A percentile compares a stretch with the other conserved stretches of the same genome.
Conservation (phyloP, 2,113 vertebrate species). For the Ramphastos sulfuratus region DNA sequence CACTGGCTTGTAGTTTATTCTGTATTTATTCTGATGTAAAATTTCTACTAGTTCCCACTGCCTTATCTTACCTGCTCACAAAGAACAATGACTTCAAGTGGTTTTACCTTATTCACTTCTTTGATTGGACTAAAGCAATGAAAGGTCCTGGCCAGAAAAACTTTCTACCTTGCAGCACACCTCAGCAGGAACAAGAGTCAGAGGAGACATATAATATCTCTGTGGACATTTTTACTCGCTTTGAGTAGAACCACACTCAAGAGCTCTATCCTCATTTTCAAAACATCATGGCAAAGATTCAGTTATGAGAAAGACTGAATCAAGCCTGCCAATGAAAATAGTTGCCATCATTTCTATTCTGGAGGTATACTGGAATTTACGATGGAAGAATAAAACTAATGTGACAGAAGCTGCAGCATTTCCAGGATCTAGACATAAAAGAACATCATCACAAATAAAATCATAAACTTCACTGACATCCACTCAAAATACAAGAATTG, state of each 20-base stretch:
- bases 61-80: not conserved
- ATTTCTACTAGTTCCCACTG: not conserved
- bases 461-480: not conserved
- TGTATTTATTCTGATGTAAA: not conserved
- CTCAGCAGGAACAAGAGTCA: not conserved
- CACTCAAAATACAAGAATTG: not conserved
- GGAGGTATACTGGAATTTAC: not conserved
- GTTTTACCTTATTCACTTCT: not conserved
- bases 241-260: not conserved
- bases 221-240: not conserved
- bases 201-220: not conserved
- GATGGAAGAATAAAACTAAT: not conserved
- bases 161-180: fast-evolving
- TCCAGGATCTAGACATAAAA: not conserved
- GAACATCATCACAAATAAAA: not conserved
- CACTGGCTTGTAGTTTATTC: not conserved
- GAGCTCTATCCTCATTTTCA: not conserved
- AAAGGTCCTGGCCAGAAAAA: not conserved
- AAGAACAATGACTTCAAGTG: not conserved
- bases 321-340: not conserved
- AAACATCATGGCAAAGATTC: not conserved
- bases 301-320: not conserved
- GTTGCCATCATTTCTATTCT: fast-evolving
- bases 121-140: not conserved
- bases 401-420: not conserved